Evolutionary conservation across 2,797 vertebrate species (phyloP), one percentile per base, ranked within the genome.

Genomic region (Molossus molossus): DNA sequence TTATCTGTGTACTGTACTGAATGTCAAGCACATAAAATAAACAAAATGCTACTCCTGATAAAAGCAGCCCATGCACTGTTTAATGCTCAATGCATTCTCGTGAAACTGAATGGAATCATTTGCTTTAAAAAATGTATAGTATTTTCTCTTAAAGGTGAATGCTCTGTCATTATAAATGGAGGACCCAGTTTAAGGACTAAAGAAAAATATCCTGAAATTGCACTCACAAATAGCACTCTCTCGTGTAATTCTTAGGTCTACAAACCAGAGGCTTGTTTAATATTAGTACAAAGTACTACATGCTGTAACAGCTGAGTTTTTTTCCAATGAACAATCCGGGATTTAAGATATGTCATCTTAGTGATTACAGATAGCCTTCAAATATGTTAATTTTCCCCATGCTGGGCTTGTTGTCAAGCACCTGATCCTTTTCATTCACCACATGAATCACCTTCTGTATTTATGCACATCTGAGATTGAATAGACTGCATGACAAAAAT

Each of bases 61-160:
- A 94, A 96, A 96, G 33, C 27, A 73, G 17, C 3, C n/a, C 10
- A 9, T 40, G 3, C 9, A 65, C n/a, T 70, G 12, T 93, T 94
- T 91, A 94, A 91, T 79, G 58, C 25, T 79, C 96, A 89, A 14
- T 90, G 6, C 9, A 57, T 58, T 93, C 53, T 94, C 5, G 27
- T 69, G 62, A 95, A 96, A 86, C 40, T 83, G 60, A 94, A 67
- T 82, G 58, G 72, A 95, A 92, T 96, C 1, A 2, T 33, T 72
- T 33, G 0, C 37, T 92, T 87, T 90, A 40, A 87, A 95, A 96
- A 95, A 85, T 81, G 25, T 87, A 64, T 50, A 57, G 81, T 81
- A 55, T 45, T 57, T 6, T 80, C 11, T 75, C 20, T 93, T 81
- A 72, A 92, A 95, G 37, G 29, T 9, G 87, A 87, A 55, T 60